phyloP scores from a whole-genome alignment of 2,797 vertebrate species.

The Eidolon dupreanum region DNA sequence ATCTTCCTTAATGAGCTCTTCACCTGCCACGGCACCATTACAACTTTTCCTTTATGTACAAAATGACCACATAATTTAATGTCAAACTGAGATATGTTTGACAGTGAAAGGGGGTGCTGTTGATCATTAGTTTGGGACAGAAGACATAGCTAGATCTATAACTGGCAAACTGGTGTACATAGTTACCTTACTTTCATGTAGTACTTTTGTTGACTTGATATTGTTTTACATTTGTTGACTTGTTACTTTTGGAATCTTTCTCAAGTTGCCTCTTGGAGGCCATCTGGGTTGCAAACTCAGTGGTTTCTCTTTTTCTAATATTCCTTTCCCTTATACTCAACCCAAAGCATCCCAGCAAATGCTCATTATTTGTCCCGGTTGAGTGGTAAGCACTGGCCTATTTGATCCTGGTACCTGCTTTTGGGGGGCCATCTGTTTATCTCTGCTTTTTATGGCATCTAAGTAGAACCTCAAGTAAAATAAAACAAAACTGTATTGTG shows the following conservation, averaged over 20 bases:
- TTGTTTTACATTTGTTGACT: neutral
- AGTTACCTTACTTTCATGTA: no score
- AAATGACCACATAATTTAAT: neutral
- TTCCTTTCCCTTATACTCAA: neutral
- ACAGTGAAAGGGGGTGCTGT: neutral
- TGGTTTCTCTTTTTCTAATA: neutral
- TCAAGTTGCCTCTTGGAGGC: neutral
- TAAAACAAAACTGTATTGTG: neutral
- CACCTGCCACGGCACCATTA: neutral
- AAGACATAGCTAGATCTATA: neutral
- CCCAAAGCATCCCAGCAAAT: neutral
- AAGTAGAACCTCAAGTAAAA: neutral
- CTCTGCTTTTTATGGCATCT: neutral
- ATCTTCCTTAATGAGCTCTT: neutral
- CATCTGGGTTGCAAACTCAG: neutral
- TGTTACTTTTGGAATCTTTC: neutral
- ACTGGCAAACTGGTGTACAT: accelerated
- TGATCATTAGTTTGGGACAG: neutral
- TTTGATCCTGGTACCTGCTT: neutral
- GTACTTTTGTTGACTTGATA: neutral
- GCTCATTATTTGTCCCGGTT: neutral
- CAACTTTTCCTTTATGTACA: neutral
- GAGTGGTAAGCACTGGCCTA: neutral
- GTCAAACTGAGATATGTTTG: neutral
- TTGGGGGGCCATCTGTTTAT: neutral